Base-by-base conservation (phyloP, 2,888 invertebrate species). In the Leptopilina syphax region DNA sequence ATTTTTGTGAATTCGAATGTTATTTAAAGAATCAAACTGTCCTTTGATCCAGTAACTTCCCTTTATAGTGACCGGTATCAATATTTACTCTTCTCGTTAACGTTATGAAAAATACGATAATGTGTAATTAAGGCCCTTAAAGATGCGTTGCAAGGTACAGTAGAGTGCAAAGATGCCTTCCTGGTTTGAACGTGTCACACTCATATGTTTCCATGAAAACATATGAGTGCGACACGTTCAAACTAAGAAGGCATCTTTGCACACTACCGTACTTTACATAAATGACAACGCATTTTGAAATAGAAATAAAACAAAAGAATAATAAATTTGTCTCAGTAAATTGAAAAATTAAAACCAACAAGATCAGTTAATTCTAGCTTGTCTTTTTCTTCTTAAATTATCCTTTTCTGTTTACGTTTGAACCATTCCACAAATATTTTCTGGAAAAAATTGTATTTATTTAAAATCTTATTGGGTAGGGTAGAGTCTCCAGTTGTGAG, bases 221-320 rank as follows among this genome's bases (percentile, higher is more conserved):
- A 18, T 18, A 18, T 18, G 18, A 18, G 18, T 18, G 18, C 18
- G 18, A 18, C 18, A 18, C 18, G 18, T 18, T 18, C 18, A 18
- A 18, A 18, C 18, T 18, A 18, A 18, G 18, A 18, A 18, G 18
- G 18, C 18, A 18, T 18, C 18, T 18, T 18, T 18, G 18, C 18
- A 18, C 18, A 0, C 18, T 18, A 18, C 18, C 18, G 18, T 18
- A 18, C 0, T 65, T 34, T 65, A 65, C 65, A 65, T 41, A 65
- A 65, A 12, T 65, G 65, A 13, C 65, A 65, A 65, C 65, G 65
- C 13, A 65, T 65, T 65, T 65, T 65, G 3, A 18, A 63, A 63
- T 8, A 63, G 1, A 63, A 63, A 63, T n/a, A 18, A 63, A 63
- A 63, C 8, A 63, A 18, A 18, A 18, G 18, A 18, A 18, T 18